A percentile compares a stretch with the other conserved stretches of the same genome.
Evolutionary conservation across 2,113 vertebrate species (phyloP).

Genomic region (Corythaeola cristata): DNA sequence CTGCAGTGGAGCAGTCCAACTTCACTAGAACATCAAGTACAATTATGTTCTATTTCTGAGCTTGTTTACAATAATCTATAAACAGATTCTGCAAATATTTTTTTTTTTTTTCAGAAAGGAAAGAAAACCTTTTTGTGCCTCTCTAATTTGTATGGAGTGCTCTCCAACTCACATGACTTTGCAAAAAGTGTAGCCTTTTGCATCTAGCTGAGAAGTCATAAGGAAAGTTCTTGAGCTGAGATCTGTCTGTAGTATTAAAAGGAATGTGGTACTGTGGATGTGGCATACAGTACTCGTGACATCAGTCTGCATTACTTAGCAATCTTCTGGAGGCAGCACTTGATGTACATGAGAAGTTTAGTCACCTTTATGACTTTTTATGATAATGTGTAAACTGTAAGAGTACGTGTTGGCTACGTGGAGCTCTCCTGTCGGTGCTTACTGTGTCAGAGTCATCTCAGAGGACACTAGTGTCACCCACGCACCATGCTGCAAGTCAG

Average conservation of each 20-base stretch:
- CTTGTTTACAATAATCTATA: constrained; percentile 2
- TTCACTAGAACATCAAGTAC: neutral
- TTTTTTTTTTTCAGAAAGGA: neutral
- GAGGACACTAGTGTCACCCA: neutral
- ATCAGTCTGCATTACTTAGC: neutral
- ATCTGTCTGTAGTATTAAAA: neutral
- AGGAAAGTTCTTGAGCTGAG: neutral
- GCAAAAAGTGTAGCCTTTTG: neutral
- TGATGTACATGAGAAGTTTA: neutral
- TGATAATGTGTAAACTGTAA: neutral
- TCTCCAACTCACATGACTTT: neutral
- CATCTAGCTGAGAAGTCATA: neutral
- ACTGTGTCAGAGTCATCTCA: neutral
- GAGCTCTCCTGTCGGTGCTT: neutral
- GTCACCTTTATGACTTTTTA: neutral
- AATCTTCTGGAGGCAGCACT: neutral
- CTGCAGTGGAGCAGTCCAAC: neutral
- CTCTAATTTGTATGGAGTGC: neutral
- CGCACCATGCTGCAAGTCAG: neutral
- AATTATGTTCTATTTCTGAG: constrained; percentile 6
- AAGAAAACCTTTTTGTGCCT: neutral
- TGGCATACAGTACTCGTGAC: neutral
- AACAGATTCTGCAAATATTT: neutral
- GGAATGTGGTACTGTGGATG: neutral
- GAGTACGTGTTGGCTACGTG: accelerated